Base-by-base conservation (phyloP, 1,140 invertebrate genomes). In the Akabosia matsudoensis region DNA sequence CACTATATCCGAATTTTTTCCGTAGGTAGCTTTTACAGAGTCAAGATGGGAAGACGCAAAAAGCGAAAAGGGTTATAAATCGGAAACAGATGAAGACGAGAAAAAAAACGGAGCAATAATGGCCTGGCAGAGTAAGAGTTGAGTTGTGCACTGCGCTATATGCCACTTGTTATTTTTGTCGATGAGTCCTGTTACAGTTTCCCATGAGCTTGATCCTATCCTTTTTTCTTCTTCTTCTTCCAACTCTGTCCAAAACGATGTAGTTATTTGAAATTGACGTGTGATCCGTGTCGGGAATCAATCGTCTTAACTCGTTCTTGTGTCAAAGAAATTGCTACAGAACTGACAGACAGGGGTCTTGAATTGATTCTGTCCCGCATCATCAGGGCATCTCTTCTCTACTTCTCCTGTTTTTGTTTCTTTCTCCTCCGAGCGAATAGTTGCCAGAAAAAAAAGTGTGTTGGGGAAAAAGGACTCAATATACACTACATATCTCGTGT, bases 201-300 rank as follows among this genome's bases (percentile, higher is more conserved):
- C 61, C 28, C 28, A 67, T 67, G 54, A 61, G 54, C 54, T 61
- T 61, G 13, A 13, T 61, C 24, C 54, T 7, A 18, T 18, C 37
- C 37, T 45, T 45, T 45, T 18, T 45, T 56, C 24, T 56, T 24
- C 54, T 24, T 16, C 10, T 16, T 4, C 10, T 56, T 56, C n/a
- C n/a, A 30, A 10, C 28, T 67, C 24, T 67, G 61, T 67, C 61
- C 61, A 13, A 22, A 67, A 67, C 61, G 61, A 67, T 67, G 61
- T 67, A 67, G 61, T 67, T 67, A 67, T 67, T 67, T 67, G 61
- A 67, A 67, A 67, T 67, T 67, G 61, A 67, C 61, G 61, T 67
- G 61, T 67, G 61, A 67, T 67, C 61, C 61, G 61, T 67, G 61
- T 67, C 61, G 61, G 30, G 61, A 67, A 67, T 67, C 61, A 67